These are phyloP conservation scores for Cantharis lateralis DNA, from an alignment of 2,888 invertebrate species.

Conservation along the genomic window DNA sequence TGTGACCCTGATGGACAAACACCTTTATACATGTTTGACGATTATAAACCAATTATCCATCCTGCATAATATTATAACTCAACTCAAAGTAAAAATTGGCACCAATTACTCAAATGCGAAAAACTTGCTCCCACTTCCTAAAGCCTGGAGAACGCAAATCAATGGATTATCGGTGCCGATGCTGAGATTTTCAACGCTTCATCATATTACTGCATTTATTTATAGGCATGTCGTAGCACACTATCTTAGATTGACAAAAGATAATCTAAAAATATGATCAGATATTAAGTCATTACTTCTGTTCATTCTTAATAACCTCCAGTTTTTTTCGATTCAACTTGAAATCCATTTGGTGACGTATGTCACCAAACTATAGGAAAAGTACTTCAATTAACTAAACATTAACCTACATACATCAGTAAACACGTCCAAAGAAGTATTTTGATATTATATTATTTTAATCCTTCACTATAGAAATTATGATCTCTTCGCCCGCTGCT, in stretches of 20 bases:
- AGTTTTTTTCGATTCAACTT: neutral
- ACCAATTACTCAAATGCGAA: neutral
- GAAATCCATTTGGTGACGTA: neutral
- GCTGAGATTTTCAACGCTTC: neutral
- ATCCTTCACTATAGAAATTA: neutral
- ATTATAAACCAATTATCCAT: conserved; percentile 2
- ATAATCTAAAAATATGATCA: neutral
- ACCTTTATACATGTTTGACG: neutral
- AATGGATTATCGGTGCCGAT: neutral
- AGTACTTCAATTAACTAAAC: neutral
- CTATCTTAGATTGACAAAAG: neutral
- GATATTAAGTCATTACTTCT: neutral
- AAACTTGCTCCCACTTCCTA: neutral
- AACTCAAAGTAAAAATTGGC: neutral
- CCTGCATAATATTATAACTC: neutral
- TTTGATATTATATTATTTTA: neutral
- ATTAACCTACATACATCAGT: neutral
- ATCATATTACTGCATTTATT: neutral
- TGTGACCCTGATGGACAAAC: conserved; percentile 12
- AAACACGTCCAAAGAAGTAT: neutral
- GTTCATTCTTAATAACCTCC: neutral
- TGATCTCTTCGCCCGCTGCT: neutral
- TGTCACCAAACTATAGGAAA: neutral
- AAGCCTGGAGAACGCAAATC: neutral
- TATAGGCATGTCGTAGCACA: neutral